Conservation (phyloP, 2,888 invertebrate species). For the Drepanosiphum platanoidis region DNA sequence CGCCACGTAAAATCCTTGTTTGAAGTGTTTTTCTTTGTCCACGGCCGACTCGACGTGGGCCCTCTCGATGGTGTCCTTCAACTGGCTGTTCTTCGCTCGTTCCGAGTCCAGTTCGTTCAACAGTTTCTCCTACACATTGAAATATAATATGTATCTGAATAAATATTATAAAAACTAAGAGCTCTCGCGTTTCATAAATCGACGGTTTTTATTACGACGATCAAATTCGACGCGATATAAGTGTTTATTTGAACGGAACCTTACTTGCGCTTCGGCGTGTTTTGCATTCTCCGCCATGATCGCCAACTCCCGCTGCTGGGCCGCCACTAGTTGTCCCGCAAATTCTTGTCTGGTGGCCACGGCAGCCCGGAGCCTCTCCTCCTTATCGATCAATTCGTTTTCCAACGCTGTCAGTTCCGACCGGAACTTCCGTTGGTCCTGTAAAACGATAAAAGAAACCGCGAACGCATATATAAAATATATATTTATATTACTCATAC, state of each 20-base stretch:
- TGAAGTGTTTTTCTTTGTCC: constrained; percentile 58
- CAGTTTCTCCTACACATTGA: constrained; percentile 18
- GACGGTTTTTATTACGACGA: too few species aligned
- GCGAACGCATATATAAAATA: too few species aligned
- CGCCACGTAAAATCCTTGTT: constrained; percentile 62
- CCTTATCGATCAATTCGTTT: constrained; percentile 44
- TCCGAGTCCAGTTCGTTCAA: constrained; percentile 39
- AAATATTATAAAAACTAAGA: neutral
- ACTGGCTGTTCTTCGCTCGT: neutral
- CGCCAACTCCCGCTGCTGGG: constrained; percentile 48
- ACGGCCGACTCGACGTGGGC: constrained; percentile 3
- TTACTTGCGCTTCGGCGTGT: constrained; percentile 25
- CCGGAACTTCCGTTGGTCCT: constrained; percentile 51
- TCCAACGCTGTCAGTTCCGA: constrained; percentile 35
- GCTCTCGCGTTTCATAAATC: too few species aligned
- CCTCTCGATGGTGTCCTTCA: constrained; percentile 26
- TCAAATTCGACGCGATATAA: neutral
- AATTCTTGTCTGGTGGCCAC: constrained; percentile 50
- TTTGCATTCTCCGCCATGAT: constrained; percentile 27
- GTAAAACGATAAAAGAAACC: neutral
- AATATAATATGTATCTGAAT: neutral
- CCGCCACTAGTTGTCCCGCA: constrained; percentile 45
- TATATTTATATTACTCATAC: too few species aligned
- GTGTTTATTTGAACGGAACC: neutral
- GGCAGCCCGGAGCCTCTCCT: constrained; percentile 28